Evolutionary conservation across 2,113 vertebrate species (phyloP), one percentile per base, ranked within the genome.

Genomic region (Rhinolophus sinicus): DNA sequence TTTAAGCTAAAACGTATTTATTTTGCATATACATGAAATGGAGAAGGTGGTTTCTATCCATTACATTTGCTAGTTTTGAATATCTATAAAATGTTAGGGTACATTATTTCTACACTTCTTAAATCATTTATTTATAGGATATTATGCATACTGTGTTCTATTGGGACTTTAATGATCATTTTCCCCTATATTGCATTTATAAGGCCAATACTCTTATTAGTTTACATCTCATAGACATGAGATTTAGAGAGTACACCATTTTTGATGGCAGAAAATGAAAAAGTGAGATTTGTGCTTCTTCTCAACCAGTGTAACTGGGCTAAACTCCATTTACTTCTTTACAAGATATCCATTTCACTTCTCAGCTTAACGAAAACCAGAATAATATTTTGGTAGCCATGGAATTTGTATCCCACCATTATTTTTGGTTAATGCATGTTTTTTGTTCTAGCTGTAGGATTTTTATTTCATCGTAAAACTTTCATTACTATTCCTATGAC

Each of bases 331-430:
- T 96, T 97, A 96, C 12, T 93, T 97, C 95, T 78, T 97, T 97
- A 97, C 0, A 90, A 73, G 92, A 92, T 97, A 97, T 96, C 92
- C 52, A 94, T 98, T 98, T 96, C 92, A 94, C 95, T 96, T 97
- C 93, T 95, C 95, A 96, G 96, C 89, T 97, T 97, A 95, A 97
- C 86, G 90, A 97, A 97, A 96, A 96, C 88, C 93, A 97, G 77
- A 0, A 0, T 92, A 98, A 44, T 98, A 97, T 97, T 98, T 98
- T 98, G 97, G 67, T 96, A 98, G 95, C 82, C 95, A 97, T 93
- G 84, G 92, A 98, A 98, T 98, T 98, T 96, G 54, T 97, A 95
- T 81, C 91, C 88, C 94, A 96, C 91, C 96, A 97, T 98, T 95
- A 97, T 72, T 52, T 97, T 96, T 98, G 93, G 97, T 97, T 96